A percentile compares a stretch with the other conserved stretches of the same genome.
Evolutionary conservation across 2,888 invertebrate genomes (phyloP).

Genomic region (Limnephilus marmoratus): DNA sequence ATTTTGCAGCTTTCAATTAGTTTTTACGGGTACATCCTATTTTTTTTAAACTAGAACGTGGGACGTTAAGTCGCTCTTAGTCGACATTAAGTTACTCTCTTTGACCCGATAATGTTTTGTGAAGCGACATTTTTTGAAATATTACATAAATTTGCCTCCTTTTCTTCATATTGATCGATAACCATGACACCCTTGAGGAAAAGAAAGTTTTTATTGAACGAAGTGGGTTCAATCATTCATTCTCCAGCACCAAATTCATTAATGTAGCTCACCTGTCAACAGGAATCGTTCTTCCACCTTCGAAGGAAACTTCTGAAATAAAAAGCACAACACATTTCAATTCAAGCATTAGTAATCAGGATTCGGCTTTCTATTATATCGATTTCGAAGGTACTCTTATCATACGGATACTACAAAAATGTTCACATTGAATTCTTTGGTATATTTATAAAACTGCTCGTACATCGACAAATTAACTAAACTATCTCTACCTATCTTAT

Average conservation of each 20-base stretch:
- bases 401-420: too few relatives aligned
- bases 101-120: too few relatives aligned
- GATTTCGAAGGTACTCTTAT: too few relatives aligned
- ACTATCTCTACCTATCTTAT: too few relatives aligned
- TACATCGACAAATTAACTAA: too few relatives aligned
- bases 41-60: background rate
- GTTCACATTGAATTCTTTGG: too few relatives aligned
- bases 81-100: too few relatives aligned
- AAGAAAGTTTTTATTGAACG: background rate
- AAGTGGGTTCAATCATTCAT: background rate
- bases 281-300: background rate
- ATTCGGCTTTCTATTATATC: too few relatives aligned
- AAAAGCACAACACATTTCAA: background rate
- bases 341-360: too few relatives aligned
- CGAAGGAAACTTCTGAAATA: background rate
- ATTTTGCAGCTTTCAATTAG: background rate
- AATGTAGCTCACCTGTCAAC: background rate
- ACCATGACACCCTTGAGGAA: background rate
- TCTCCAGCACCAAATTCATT: background rate
- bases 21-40: background rate
- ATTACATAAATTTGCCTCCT: background rate
- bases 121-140: background rate
- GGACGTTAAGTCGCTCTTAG: too few relatives aligned
- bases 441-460: too few relatives aligned
- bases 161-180: background rate